A percentile compares a stretch with the other conserved stretches of the same genome.
Conservation (phyloP, 2,888 invertebrate genomes). For the Cephus nigrinus region DNA sequence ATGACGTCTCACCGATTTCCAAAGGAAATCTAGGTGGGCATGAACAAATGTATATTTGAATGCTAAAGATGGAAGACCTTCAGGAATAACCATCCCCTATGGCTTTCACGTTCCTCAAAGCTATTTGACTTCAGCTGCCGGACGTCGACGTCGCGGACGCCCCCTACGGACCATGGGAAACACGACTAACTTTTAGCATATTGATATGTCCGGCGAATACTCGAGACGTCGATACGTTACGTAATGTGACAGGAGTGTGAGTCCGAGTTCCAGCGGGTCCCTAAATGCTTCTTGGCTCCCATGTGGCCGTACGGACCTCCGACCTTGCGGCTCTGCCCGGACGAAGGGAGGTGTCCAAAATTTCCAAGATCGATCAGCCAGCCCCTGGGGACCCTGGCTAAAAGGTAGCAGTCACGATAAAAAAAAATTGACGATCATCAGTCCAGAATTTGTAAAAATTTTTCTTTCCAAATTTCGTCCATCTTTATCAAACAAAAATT, state of each 20-base stretch:
- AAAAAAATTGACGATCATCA: not conserved
- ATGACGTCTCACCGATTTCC: not conserved
- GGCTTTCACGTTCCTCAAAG: not conserved
- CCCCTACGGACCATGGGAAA: constrained; percentile 25
- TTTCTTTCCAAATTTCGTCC: too few species aligned
- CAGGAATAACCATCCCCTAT: not conserved
- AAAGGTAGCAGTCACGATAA: not conserved
- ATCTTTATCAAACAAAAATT: not conserved
- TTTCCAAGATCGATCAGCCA: not conserved
- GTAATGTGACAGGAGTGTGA: constrained; percentile 47
- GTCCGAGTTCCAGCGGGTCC: not conserved
- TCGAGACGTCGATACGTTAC: constrained; percentile 57
- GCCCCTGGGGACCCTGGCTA: not conserved
- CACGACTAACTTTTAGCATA: constrained; percentile 51
- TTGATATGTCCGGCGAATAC: constrained; percentile 42
- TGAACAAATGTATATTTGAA: not conserved
- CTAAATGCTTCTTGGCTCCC: constrained; percentile 2
- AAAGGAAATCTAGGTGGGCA: not conserved
- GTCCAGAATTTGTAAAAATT: not conserved
- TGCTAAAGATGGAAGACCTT: not conserved
- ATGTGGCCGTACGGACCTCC: not conserved
- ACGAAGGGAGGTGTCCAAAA: not conserved
- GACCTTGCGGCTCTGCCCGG: not conserved
- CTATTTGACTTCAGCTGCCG: not conserved
- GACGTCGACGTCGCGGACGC: not conserved